phyloP scores from a whole-genome alignment of 2,888 invertebrate genomes.

The Amblyteles armatorius region DNA sequence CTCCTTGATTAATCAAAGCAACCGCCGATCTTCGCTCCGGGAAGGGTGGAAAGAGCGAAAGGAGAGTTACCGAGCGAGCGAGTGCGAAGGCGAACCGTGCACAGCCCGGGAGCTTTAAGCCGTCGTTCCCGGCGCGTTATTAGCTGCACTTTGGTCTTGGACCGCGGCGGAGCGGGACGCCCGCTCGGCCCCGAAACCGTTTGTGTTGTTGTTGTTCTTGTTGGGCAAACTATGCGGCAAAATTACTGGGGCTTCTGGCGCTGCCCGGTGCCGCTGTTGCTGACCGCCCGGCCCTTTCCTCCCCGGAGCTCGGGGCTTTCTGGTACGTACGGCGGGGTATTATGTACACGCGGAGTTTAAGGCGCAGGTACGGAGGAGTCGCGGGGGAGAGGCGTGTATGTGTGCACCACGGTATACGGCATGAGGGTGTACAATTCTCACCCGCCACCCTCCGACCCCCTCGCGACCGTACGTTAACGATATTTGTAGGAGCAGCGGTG shows the following conservation, averaged over 20 bases:
- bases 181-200: constrained; percentile 66
- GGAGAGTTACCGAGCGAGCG: not conserved
- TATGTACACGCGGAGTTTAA: constrained; percentile 39
- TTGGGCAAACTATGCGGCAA: constrained; percentile 80
- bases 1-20: constrained; percentile 61
- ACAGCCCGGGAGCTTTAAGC: constrained; percentile 58
- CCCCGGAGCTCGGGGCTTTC: constrained; percentile 54
- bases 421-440: constrained; percentile 41
- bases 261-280: constrained; percentile 33
- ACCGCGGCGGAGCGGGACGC: constrained; percentile 55
- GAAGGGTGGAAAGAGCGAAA: constrained; percentile 29
- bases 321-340: constrained; percentile 38
- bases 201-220: constrained; percentile 80
- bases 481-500: constrained; percentile 80
- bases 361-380: constrained; percentile 54
- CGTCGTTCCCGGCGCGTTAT: constrained; percentile 69
- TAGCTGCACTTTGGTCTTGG: constrained; percentile 73
- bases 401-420: constrained; percentile 33
- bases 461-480: constrained; percentile 79
- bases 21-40: constrained; percentile 55
- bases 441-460: constrained; percentile 11
- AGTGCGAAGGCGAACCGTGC: constrained; percentile 14
- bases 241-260: constrained; percentile 77
- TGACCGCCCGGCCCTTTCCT: constrained; percentile 66
- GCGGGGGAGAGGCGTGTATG: constrained; percentile 15